phyloP scores from a whole-genome alignment of 1,140 invertebrate genomes.

The Goniozus legneri region DNA sequence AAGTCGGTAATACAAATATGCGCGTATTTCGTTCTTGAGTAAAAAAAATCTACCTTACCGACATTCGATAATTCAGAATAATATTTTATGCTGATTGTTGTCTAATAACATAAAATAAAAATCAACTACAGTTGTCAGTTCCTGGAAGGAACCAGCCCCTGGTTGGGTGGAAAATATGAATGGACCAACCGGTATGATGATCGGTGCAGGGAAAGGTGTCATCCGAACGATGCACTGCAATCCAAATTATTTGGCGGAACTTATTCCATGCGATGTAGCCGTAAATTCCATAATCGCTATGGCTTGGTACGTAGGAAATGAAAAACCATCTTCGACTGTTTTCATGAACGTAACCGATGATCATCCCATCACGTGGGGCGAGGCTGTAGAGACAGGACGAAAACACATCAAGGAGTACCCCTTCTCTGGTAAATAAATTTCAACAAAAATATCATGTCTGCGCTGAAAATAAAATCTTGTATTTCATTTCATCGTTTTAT shows the following conservation, averaged over 20 bases:
- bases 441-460: no score
- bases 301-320: slow-evolving; percentile 54
- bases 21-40: no score
- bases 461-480: not conserved
- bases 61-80: no score
- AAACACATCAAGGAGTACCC: slow-evolving; percentile 49
- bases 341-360: slow-evolving; percentile 62
- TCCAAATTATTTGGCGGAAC: slow-evolving; percentile 53
- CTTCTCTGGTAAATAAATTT: slow-evolving; percentile 45
- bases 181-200: slow-evolving; percentile 80
- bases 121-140: slow-evolving; percentile 58
- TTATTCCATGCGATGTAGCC: slow-evolving; percentile 68
- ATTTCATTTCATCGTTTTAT: not conserved
- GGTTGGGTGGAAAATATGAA: slow-evolving; percentile 96
- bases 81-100: no score
- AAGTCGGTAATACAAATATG: no score
- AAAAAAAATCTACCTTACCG: no score
- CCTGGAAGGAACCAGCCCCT: slow-evolving; percentile 67
- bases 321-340: slow-evolving; percentile 46
- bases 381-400: slow-evolving; percentile 66
- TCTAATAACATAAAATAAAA: no score
- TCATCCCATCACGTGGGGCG: slow-evolving; percentile 73
- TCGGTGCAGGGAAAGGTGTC: slow-evolving; percentile 78
- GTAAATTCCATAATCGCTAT: slow-evolving; percentile 63
- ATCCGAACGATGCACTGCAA: slow-evolving; percentile 67